Evolutionary conservation across 2,888 invertebrate genomes (phyloP), one percentile per base, ranked within the genome.

Genomic region (Nineta flava): DNA sequence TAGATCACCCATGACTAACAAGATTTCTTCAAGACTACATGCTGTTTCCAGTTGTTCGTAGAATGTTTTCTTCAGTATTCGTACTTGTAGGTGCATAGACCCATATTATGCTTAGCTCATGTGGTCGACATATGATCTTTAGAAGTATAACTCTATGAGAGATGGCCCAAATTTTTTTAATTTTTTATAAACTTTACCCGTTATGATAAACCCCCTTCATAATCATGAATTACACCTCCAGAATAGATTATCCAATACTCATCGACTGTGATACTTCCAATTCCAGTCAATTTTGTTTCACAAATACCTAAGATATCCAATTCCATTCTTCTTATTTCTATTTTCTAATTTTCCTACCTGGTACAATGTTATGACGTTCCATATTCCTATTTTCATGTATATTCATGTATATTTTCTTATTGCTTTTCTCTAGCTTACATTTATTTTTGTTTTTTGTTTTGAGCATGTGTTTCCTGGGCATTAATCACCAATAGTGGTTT

Each of bases 331-430:
- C 12, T 47, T 38, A n/a, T 4, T 35, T 35, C 16, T 46, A 21
- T 46, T 35, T 3, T 35, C 16, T 13, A 47, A 2, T 35, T 47
- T 47, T 9, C 47, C 35, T 13, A 17, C 12, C 21, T 47, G 47
- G 12, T 15, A 41, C 41, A 47, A 13, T 4, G 47, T 47, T n/a
- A 12, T 47, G 9, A 47, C 35, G 15, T 47, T 47, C 47, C 47
- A 47, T 9, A 16, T 35, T 16, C 32, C 38, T 13, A 47, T n/a
- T 35, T 35, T 34, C 34, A 31, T 32, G 13, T 13, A 12, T 46
- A 13, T 41, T 41, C 12, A 7, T 6, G n/a, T 41, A 12, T 41
- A 9, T 41, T 13, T 9, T 13, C 10, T 32, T 32, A n/a, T n/a
- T n/a, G n/a, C 10, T 32, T 9, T 32, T 32, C 10, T 9, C 32